Base-by-base conservation (phyloP, 1,140 invertebrate genomes). In the Calycopis cecrops region DNA sequence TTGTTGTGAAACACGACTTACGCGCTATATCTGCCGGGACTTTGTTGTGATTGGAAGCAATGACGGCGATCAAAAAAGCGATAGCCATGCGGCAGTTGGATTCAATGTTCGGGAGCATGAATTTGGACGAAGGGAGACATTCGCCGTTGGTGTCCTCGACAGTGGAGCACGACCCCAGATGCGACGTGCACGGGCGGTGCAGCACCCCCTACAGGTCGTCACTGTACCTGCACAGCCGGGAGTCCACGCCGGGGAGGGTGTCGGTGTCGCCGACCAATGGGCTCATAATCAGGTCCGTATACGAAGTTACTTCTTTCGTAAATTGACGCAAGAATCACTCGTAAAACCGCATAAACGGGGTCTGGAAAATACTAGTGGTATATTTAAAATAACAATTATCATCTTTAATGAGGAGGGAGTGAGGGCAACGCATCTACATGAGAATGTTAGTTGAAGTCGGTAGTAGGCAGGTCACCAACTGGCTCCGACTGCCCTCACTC, bases 71-170 rank as follows among this genome's bases (percentile, higher is more conserved):
- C 21, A 90, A 90, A 72, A 90, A 91, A 63, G 90, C 90, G 44
- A 88, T 90, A 28, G 92, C 92, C 1, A 92, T 94, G 67, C 91
- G 91, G 57, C 90, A 92, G 40, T 74, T 94, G 63, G 93, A 94
- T 70, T 92, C 90, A 0, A 89, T 94, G 55, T 94, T 94, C 76
- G 88, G 89, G 34, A 91, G 90, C 63, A 89, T 92, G 37, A 91
- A 89, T 67, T 62, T 93, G 51, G 91, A 92, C 54, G 73, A 76
- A 64, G 83, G 73, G 35, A 79, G 71, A 48, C 76, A 75, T 61
- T 79, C 72, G 21, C 87, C 88, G 14, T 81, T 89, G 44, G 75
- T 89, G 35, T 84, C 78, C 60, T 82, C 89, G 1, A 88, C 89
- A 55, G 82, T 91, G 11, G 91, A 92, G 69, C 78, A 89, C 42